phyloP scores from a whole-genome alignment of 2,113 vertebrate genomes.

The Uria lomvia region DNA sequence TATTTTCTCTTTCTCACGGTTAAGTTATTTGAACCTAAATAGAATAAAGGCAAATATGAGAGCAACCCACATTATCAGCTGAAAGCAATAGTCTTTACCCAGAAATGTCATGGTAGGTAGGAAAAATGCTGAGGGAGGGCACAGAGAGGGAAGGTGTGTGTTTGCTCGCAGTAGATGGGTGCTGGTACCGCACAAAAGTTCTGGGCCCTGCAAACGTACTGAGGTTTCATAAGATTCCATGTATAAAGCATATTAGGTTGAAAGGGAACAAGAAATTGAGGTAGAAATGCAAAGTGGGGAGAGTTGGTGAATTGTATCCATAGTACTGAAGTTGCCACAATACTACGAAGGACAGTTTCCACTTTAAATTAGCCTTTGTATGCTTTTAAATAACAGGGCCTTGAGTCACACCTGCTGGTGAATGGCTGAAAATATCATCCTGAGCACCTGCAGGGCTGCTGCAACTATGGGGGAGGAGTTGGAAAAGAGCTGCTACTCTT shows the following conservation, averaged over 20 bases:
- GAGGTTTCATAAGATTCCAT: background rate
- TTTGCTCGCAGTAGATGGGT: background rate
- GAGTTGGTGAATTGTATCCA: background rate
- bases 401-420: slow-evolving; percentile 31
- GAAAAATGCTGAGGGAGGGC: background rate
- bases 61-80: background rate
- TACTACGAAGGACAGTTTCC: background rate
- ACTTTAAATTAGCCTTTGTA: background rate
- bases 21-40: background rate
- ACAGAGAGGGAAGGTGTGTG: background rate
- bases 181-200: background rate
- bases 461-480: background rate
- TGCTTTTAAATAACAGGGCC: background rate
- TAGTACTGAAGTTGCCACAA: background rate
- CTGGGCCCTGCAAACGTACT: background rate
- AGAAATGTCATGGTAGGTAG: background rate
- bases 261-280: background rate
- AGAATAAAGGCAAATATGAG: background rate
- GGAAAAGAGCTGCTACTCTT: background rate
- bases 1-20: background rate
- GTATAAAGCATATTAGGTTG: background rate
- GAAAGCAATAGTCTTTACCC: background rate
- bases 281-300: background rate
- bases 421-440: background rate
- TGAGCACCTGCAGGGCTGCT: slow-evolving; percentile 16